A percentile compares a stretch with the other conserved stretches of the same genome.
Conservation (phyloP, 2,113 vertebrate genomes). For the Oenanthe oenanthe region DNA sequence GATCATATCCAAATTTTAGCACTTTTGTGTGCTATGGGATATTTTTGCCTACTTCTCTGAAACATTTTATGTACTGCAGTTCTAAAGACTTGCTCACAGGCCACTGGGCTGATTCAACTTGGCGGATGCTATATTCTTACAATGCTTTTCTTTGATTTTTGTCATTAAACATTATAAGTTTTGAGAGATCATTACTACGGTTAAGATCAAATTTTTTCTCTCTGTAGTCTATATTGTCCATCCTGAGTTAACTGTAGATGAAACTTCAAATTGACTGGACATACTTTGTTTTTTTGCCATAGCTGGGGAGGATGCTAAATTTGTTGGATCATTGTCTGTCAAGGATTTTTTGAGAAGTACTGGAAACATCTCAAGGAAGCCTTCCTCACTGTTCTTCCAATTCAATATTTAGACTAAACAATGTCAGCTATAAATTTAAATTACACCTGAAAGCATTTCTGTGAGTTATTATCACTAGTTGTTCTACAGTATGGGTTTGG, state of each 20-base stretch:
- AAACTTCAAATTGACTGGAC: conserved; percentile 1
- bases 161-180: not conserved
- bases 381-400: not conserved
- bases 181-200: conserved; percentile 8
- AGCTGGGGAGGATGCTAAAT: not conserved
- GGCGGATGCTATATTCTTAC: conserved; percentile 10
- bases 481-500: not conserved
- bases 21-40: not conserved
- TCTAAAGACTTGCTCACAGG: not conserved
- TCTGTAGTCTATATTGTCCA: not conserved
- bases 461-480: not conserved
- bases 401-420: not conserved
- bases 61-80: not conserved
- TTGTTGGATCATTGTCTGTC: not conserved
- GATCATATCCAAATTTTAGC: not conserved
- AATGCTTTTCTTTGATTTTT: conserved; percentile 8
- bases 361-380: not conserved
- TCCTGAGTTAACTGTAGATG: not conserved
- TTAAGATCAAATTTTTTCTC: not conserved
- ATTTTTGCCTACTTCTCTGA: not conserved
- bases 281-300: not conserved
- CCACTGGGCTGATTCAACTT: not conserved
- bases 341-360: not conserved
- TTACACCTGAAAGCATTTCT: not conserved
- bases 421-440: not conserved